Conservation (phyloP, 92 coral and sea anemone species). For the Epizoanthus illoricatus region DNA sequence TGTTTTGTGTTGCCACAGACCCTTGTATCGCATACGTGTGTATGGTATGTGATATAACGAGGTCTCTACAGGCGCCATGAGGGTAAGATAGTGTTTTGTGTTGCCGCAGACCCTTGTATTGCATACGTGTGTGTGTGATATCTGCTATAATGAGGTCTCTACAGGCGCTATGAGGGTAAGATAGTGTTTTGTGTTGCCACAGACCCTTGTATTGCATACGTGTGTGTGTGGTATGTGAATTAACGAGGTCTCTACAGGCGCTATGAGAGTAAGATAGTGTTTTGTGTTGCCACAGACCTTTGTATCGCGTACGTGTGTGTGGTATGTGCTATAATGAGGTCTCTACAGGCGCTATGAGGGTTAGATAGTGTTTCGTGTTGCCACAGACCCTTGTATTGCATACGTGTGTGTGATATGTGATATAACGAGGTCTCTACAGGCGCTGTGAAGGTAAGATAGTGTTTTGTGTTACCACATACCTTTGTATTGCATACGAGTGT, state of each 20-base stretch:
- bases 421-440: constrained; percentile 85
- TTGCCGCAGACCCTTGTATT: background rate
- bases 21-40: constrained; percentile 49
- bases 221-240: constrained; percentile 90
- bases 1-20: background rate
- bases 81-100: constrained; percentile 50
- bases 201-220: constrained; percentile 20
- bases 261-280: constrained; percentile 68
- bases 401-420: constrained; percentile 87
- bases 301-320: constrained; percentile 64
- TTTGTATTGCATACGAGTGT: constrained; percentile 56
- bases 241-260: constrained; percentile 81
- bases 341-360: constrained; percentile 82
- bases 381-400: background rate
- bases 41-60: constrained; percentile 89
- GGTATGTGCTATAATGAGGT: constrained; percentile 69
- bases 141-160: constrained; percentile 64
- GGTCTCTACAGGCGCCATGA: constrained; percentile 81
- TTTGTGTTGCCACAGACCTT: background rate
- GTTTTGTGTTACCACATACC: background rate
- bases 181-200: background rate
- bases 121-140: constrained; percentile 76
- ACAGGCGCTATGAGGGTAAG: constrained; percentile 83
- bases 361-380: constrained; percentile 22
- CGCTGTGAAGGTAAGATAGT: constrained; percentile 71